These are phyloP conservation scores for Aphaenogaster ashmeadi DNA, from an alignment of 1,140 invertebrate genomes.

Conservation along the genomic window DNA sequence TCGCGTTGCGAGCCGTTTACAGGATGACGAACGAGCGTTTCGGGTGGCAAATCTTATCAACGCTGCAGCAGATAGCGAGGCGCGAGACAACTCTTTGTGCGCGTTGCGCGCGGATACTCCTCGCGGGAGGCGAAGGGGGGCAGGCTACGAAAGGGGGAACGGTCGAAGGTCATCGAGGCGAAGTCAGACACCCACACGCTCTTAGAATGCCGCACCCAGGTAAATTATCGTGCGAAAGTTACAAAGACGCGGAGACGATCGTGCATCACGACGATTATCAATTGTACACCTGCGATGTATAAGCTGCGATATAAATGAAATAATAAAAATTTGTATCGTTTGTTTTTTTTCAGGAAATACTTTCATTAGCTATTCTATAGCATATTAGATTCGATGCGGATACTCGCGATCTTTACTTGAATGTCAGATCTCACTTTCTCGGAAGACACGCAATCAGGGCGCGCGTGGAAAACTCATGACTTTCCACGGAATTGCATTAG, in stretches of 20 bases:
- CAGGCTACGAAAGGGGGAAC: not conserved
- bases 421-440: slow-evolving; percentile 47
- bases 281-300: not conserved
- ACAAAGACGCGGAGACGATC: slow-evolving; percentile 8
- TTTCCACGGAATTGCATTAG: slow-evolving; percentile 64
- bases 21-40: slow-evolving; percentile 65
- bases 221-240: slow-evolving; percentile 58
- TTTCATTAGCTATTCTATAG: not conserved
- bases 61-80: slow-evolving; percentile 26
- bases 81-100: slow-evolving; percentile 31
- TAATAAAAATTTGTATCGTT: not conserved
- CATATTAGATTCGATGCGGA: not conserved
- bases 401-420: not conserved
- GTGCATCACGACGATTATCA: slow-evolving; percentile 28
- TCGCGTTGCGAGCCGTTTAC: slow-evolving; percentile 36
- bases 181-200: slow-evolving; percentile 57
- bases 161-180: slow-evolving; percentile 58
- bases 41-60: slow-evolving; percentile 66
- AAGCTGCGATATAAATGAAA: not conserved
- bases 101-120: not conserved
- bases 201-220: slow-evolving; percentile 37
- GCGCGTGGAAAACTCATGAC: slow-evolving; percentile 62
- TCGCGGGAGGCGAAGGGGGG: not conserved
- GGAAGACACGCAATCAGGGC: slow-evolving; percentile 46
- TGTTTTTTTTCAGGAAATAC: not conserved